These are phyloP conservation scores for Drosophila paranaensis DNA, from an alignment of 2,888 invertebrate genomes.

Conservation along the genomic window DNA sequence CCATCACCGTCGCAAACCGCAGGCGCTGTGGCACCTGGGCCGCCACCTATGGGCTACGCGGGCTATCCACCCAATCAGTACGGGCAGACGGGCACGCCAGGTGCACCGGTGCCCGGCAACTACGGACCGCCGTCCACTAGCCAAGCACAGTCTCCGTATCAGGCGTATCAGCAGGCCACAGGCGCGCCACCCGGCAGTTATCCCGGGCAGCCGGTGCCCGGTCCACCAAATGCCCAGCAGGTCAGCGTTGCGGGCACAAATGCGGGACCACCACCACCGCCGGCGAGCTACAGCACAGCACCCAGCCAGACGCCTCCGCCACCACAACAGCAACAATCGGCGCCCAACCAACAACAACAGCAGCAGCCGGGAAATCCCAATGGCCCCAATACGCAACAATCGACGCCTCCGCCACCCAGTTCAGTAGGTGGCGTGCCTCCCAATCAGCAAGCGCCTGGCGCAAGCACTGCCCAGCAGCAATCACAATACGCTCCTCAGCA, in stretches of 20 bases:
- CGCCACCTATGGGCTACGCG: slow-evolving; percentile 75
- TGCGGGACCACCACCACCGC: slow-evolving; percentile 71
- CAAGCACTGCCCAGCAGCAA: slow-evolving; percentile 55
- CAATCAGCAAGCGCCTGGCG: slow-evolving; percentile 59
- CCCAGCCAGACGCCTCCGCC: slow-evolving; percentile 85
- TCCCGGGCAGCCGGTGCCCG: slow-evolving; percentile 73
- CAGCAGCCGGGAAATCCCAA: slow-evolving; percentile 72
- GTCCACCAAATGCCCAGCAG: slow-evolving; percentile 71
- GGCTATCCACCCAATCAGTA: slow-evolving; percentile 71
- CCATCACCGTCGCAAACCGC: slow-evolving; percentile 76
- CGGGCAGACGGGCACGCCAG: slow-evolving; percentile 58
- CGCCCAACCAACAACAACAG: slow-evolving; percentile 79
- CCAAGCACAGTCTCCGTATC: slow-evolving; percentile 85
- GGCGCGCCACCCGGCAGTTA: slow-evolving; percentile 77
- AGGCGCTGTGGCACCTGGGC: slow-evolving; percentile 60
- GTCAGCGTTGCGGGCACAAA: slow-evolving; percentile 69
- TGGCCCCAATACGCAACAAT: slow-evolving; percentile 76
- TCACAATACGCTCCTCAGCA: slow-evolving; percentile 66
- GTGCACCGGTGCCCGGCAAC: slow-evolving; percentile 82
- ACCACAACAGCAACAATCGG: slow-evolving; percentile 78
- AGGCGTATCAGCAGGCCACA: slow-evolving; percentile 83
- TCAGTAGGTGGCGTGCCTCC: slow-evolving; percentile 53
- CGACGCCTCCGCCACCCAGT: slow-evolving; percentile 73
- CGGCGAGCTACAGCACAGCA: slow-evolving; percentile 85
- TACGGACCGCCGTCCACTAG: slow-evolving; percentile 83